Conservation (phyloP, 2,113 vertebrate species). For the Chaetodon auriga region DNA sequence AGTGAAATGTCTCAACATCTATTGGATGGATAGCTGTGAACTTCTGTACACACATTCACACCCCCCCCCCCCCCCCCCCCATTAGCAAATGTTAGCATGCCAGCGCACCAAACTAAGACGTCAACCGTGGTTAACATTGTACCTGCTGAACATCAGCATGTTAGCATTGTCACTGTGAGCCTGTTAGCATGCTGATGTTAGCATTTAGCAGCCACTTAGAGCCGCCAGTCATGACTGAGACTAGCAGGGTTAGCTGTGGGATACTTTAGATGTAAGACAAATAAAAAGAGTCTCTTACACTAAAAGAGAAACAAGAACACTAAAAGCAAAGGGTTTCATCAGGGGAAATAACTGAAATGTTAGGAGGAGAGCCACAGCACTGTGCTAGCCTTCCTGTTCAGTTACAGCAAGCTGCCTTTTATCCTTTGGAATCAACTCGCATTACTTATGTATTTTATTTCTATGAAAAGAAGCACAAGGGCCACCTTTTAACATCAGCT, state of each 20-base stretch:
- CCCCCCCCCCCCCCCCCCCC: too few relatives aligned
- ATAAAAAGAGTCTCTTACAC: not conserved
- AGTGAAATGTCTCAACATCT: not conserved
- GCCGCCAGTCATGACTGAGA: not conserved
- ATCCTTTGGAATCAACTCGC: not conserved
- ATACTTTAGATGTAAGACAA: not conserved
- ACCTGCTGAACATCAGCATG: not conserved
- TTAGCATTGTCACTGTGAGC: too few relatives aligned
- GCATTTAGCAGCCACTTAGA: not conserved
- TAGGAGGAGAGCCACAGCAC: not conserved
- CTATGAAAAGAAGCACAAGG: not conserved
- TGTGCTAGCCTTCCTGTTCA: not conserved
- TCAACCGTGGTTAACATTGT: not conserved
- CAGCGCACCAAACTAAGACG: not conserved
- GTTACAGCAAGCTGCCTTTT: not conserved
- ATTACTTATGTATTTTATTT: not conserved
- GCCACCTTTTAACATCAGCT: not conserved
- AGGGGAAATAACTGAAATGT: conserved; percentile 24
- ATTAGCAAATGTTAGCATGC: not conserved
- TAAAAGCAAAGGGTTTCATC: not conserved
- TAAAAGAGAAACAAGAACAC: not conserved
- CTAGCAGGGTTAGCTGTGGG: not conserved
- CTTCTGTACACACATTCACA: not conserved
- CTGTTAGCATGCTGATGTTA: not conserved
- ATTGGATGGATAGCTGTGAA: not conserved